A percentile compares a stretch with the other conserved stretches of the same genome.
Conservation (phyloP, 2,113 vertebrate species). For the Varanus salvator region DNA sequence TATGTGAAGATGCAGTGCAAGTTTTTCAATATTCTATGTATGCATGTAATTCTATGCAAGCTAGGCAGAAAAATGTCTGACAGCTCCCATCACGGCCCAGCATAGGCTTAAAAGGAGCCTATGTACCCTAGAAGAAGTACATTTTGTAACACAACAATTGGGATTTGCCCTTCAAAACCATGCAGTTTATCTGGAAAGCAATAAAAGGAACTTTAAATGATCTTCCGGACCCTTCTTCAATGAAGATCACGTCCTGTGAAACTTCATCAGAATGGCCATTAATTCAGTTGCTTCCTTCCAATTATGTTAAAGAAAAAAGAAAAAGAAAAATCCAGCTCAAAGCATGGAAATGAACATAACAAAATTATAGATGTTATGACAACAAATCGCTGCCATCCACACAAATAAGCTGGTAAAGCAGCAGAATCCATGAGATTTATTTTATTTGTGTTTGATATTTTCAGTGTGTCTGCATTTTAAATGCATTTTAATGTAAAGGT, state of each 20-base stretch:
- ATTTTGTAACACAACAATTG: neutral
- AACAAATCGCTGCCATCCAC: constrained; percentile 21
- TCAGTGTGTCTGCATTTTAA: constrained; percentile 71
- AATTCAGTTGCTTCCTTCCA: constrained; percentile 37
- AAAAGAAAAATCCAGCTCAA: constrained; percentile 4
- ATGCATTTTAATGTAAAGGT: constrained; percentile 77
- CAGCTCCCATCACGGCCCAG: too few species aligned
- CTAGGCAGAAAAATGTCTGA: too few species aligned
- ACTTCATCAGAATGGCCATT: constrained; percentile 37
- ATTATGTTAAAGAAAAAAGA: constrained; percentile 38
- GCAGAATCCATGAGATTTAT: constrained; percentile 47
- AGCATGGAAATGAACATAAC: constrained; percentile 11
- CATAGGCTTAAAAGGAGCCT: too few species aligned
- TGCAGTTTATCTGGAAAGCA: constrained; percentile 17
- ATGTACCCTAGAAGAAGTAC: neutral
- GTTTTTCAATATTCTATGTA: too few species aligned
- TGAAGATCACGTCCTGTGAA: constrained; percentile 25
- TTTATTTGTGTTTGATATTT: constrained; percentile 74
- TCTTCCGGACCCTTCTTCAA: constrained; percentile 45
- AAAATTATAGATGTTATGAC: constrained; percentile 33
- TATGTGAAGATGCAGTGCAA: too few species aligned
- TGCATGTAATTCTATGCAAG: too few species aligned
- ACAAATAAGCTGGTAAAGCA: constrained; percentile 48
- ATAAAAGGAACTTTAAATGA: neutral
- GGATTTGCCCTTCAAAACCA: constrained; percentile 33